Conservation (phyloP, 2,888 invertebrate genomes). For the Leucophenga maculata region DNA sequence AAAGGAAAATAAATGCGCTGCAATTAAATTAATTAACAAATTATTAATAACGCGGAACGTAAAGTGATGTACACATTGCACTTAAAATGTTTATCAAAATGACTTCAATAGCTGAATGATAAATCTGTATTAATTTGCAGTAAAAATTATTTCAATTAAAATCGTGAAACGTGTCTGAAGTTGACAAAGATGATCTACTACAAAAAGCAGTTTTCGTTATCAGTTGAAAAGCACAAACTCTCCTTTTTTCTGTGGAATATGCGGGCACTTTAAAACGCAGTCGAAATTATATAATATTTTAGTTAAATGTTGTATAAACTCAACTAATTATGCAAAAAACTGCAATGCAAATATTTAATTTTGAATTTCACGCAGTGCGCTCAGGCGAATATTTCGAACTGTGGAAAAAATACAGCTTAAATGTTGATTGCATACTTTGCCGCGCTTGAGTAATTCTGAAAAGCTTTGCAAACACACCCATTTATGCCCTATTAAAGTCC, state of each 20-base stretch:
- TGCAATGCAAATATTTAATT: slow-evolving; percentile 11
- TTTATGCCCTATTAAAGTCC: neutral
- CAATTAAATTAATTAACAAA: neutral
- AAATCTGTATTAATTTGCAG: no score
- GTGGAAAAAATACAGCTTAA: neutral
- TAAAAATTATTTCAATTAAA: slow-evolving; percentile 5
- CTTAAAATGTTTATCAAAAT: no score
- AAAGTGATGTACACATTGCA: no score
- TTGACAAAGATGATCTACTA: neutral
- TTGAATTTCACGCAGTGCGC: neutral
- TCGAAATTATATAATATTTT: no score
- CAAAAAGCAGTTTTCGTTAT: no score
- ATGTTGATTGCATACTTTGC: neutral
- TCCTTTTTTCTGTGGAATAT: no score
- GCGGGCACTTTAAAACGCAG: no score
- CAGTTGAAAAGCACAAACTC: no score
- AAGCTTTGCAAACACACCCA: neutral
- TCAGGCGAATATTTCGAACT: neutral
- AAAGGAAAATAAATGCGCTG: neutral
- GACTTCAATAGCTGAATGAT: no score
- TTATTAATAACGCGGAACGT: neutral
- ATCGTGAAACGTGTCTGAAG: neutral
- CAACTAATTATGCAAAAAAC: slow-evolving; percentile 1
- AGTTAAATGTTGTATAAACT: no score
- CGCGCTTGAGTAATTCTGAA: neutral